Conservation (phyloP, 2,113 vertebrate genomes). For the Pterophyllum scalare region DNA sequence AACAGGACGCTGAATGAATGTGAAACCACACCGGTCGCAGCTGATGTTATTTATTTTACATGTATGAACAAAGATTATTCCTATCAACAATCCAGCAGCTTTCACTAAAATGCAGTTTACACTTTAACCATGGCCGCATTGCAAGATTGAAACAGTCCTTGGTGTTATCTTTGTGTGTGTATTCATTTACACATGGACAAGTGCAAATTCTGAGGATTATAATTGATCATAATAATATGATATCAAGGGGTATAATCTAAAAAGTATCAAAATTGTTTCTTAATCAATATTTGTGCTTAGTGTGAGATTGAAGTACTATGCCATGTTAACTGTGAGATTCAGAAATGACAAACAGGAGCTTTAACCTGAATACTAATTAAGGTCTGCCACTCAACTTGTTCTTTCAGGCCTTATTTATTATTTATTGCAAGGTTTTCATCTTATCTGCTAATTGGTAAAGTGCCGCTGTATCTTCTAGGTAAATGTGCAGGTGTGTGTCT, state of each 20-base stretch:
- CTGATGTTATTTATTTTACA: neutral
- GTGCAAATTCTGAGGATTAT: neutral
- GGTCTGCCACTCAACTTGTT: neutral
- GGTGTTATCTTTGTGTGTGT: neutral
- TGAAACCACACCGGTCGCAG: neutral
- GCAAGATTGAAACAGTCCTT: neutral
- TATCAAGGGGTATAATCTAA: neutral
- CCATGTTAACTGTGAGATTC: neutral
- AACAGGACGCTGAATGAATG: neutral
- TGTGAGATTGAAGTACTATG: neutral
- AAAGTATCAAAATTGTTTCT: neutral
- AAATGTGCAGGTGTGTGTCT: neutral
- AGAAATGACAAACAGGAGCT: neutral
- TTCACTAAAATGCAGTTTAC: neutral
- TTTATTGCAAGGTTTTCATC: constrained; percentile 2
- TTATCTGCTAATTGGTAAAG: neutral
- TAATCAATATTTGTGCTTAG: neutral
- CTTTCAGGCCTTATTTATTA: neutral
- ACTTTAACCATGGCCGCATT: neutral
- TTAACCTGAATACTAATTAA: neutral
- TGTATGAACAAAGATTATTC: neutral
- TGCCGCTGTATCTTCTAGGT: neutral
- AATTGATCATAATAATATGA: neutral
- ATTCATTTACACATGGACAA: neutral
- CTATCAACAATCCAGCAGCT: neutral